Base-by-base conservation (phyloP, 2,113 vertebrate species). In the Panthera uncia region DNA sequence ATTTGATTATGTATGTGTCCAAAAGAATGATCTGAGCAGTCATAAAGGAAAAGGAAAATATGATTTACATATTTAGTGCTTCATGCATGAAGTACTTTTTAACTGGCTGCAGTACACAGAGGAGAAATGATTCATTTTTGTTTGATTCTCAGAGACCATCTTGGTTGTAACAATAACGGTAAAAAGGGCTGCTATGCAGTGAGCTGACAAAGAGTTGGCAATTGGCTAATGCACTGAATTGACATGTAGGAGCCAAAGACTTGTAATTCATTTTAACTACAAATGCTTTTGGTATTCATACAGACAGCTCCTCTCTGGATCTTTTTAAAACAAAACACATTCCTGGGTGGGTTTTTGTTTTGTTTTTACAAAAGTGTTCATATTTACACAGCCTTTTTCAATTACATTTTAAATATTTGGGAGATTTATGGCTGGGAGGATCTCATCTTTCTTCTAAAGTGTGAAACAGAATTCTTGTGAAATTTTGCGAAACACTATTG, bases 51-150 rank as follows among this genome's bases (percentile, higher is more conserved):
- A 98, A 98, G 92, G 94, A 94, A 98, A 99, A 98, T 98, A 98
- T 95, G 98, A 99, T 99, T 99, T 99, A 98, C 98, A 99, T 99
- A 99, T 98, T 99, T 98, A 98, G 98, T 98, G 97, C 98, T 98
- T 98, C 98, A 98, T 97, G 96, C 82, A 73, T 97, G 88, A 92
- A 92, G 94, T 95, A 98, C 92, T 98, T 97, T 98, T 98, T 98
- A 98, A 98, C 98, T 98, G 98, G 97, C 98, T 98, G 80, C 90
- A 97, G 95, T 93, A 96, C 55, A 95, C 71, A 95, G 95, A 95
- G 97, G 96, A 98, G 97, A 98, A 98, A 91, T 96, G 96, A 98
- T 98, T 98, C 98, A 95, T 94, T 97, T 69, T 3, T 65, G 36
- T 98, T 98, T 98, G 98, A 98, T 98, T 98, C 94, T 98, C 89